Evolutionary conservation across 2,797 vertebrate species (phyloP).

Genomic region (Pogoniulus pusillus): DNA sequence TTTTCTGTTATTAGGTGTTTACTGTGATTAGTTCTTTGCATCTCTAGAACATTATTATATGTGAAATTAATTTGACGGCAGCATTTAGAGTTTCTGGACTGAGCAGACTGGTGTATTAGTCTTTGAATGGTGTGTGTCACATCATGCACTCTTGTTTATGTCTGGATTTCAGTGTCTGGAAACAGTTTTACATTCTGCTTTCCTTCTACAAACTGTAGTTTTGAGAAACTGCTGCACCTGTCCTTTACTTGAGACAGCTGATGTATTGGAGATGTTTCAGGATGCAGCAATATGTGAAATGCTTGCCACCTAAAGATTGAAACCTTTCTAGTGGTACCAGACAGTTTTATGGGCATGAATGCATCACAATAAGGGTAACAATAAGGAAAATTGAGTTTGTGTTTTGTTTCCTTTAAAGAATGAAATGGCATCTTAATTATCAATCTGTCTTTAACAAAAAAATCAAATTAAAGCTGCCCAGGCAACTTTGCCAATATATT

Average conservation of each 20-base stretch:
- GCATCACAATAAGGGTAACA: background rate
- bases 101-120: background rate
- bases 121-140: background rate
- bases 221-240: background rate
- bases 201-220: background rate
- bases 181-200: conserved; percentile 34
- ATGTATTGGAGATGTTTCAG: background rate
- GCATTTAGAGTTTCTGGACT: background rate
- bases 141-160: background rate
- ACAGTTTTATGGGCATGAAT: background rate
- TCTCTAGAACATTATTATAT: background rate
- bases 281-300: background rate
- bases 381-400: background rate
- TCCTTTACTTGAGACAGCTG: background rate
- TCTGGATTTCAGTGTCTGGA: background rate
- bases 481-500: background rate
- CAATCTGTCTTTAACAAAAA: background rate
- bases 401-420: background rate
- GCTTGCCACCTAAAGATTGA: background rate
- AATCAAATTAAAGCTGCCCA: background rate
- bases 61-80: conserved; percentile 28
- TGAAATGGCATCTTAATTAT: background rate
- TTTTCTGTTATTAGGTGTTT: conserved; percentile 32
- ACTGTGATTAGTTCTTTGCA: conserved; percentile 25
- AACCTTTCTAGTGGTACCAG: background rate